phyloP scores from a whole-genome alignment of 2,888 invertebrate species.

The Oxycera nigricornis region DNA sequence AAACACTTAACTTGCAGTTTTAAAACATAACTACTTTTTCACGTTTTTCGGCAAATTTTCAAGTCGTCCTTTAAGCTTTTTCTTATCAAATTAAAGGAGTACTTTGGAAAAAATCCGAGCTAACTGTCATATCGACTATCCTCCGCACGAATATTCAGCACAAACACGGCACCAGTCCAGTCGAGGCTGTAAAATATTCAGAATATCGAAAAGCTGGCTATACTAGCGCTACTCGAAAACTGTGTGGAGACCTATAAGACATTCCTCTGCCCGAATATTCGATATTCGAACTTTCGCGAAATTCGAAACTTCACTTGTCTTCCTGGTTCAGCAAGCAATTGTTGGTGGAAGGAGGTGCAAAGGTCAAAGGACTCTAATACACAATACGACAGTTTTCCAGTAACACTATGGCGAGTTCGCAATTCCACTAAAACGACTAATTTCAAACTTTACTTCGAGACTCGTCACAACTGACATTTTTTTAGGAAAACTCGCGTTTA shows the following conservation, averaged over 20 bases:
- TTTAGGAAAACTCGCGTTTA: constrained; percentile 7
- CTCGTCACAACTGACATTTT: not conserved
- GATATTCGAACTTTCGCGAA: constrained; percentile 12
- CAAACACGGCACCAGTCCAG: constrained; percentile 4
- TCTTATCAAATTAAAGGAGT: not conserved
- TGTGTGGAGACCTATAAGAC: not conserved
- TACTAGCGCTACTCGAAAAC: constrained; percentile 17
- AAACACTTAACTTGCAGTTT: not conserved
- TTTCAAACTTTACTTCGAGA: not conserved
- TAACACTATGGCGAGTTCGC: not conserved
- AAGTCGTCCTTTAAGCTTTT: not conserved
- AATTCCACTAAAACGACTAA: not conserved
- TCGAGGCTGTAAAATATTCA: not conserved
- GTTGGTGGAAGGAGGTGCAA: not conserved
- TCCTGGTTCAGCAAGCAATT: not conserved
- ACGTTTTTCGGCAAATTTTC: not conserved
- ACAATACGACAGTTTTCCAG: not conserved
- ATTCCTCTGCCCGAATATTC: constrained; percentile 9
- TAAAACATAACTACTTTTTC: too few species aligned
- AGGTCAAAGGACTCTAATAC: constrained; percentile 19
- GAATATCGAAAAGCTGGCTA: constrained; percentile 29
- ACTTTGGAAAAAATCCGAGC: constrained; percentile 37
- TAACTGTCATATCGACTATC: constrained; percentile 25
- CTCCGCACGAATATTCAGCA: constrained; percentile 33
- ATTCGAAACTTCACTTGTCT: not conserved